Evolutionary conservation across 1,140 invertebrate genomes (phyloP), one percentile per base, ranked within the genome.

Genomic region (Drosophila sp.): DNA sequence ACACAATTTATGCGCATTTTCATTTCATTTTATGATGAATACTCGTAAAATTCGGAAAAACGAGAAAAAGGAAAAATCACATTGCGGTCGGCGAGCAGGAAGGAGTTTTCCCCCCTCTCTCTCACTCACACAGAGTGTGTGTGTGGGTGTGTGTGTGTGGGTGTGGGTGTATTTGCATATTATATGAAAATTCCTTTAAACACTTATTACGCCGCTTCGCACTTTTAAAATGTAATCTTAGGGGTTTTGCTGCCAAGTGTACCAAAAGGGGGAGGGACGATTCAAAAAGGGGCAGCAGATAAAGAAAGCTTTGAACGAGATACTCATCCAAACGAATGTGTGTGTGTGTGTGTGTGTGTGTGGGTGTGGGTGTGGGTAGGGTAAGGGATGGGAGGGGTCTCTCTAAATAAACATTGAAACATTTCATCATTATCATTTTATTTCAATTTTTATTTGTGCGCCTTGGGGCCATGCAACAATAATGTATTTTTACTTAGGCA

Each of bases 151-250:
- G 23, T 41, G 54, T 29, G 41, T 27, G 58, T 47, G 40, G 55
- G 62, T 56, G 70, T 80, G 47, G 70, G 70, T 56, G 74, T 72
- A 84, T 87, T 84, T 87, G 74, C 73, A 90, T 87, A 78, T 87
- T 79, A 89, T 84, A 89, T 87, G 83, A 89, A 86, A 86, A 86
- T 80, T 82, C 76, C 76, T 87, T 87, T 80, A 89, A 87, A 85
- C 79, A 90, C 85, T 89, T 89, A 82, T 87, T 80, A 82, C 84
- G 76, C 67, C 65, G 84, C 76, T 76, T 69, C 70, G 83, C 79
- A 66, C 75, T 76, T 75, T 70, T 57, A 72, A 71, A 75, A 87
- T 78, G 77, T 80, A 84, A 84, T 89, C 80, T 78, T 77, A 75
- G 57, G 68, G 60, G 68, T 70, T 69, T 30, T 57, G 54, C 25